Base-by-base conservation (phyloP, 2,888 invertebrate genomes). In the Mimas tiliae region DNA sequence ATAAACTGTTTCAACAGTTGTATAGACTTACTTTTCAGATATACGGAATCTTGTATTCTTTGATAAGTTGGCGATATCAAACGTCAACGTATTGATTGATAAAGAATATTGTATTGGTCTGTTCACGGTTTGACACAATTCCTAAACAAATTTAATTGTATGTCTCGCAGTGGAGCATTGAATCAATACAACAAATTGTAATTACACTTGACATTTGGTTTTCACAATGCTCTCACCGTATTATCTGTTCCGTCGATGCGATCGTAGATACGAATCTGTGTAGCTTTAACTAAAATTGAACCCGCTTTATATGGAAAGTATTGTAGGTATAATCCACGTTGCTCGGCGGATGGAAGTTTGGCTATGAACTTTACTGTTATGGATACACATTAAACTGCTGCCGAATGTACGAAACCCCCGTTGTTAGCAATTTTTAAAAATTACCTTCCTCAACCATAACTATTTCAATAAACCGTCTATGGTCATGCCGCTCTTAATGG, bases 281-380 rank as follows among this genome's bases (percentile, higher is more conserved):
- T 80, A 82, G 82, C 86, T 84, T 83, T 83, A 86, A 85, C 86
- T 78, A 88, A 64, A 89, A 89, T 90, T 88, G 87, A 83, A 87
- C 81, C 78, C 83, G 81, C 82, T 85, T 83, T 87, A 83, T 87
- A 87, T 87, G 86, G 86, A 86, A 87, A 87, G 87, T 84, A 84
- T 81, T 85, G 87, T 88, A 65, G 65, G 63, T 50, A 52, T 55
- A 86, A 89, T 89, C 88, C 85, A 80, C 82, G 84, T 81, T 88
- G 85, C 86, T 87, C 85, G 78, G 76, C 75, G 82, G 87, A 84
- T 84, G 84, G 84, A 90, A 89, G 85, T 90, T 89, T 81, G 87
- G 88, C 90, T 86, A 89, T 91, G 90, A 90, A 89, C 89, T 88
- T 91, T 91, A 93, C 88, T 90, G 90, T 92, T 92, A 93, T 91